phyloP scores from a whole-genome alignment of 2,888 invertebrate genomes.

The Teleiodes luculella region DNA sequence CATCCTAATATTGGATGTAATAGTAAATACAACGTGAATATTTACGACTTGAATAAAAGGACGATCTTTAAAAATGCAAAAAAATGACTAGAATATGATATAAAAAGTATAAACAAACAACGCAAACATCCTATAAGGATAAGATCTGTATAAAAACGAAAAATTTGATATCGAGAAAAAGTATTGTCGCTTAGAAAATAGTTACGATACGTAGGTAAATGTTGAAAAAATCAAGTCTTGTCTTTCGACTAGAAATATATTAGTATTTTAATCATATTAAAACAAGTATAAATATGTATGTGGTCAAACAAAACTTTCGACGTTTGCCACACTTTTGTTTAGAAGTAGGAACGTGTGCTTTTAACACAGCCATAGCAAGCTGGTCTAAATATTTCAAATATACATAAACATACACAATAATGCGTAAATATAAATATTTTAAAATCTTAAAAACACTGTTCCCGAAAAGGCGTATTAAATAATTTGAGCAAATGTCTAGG shows the following conservation, averaged over 20 bases:
- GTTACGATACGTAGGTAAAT: no score
- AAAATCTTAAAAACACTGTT: constrained; percentile 26
- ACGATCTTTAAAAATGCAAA: background rate
- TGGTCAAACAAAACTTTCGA: no score
- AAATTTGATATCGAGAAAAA: background rate
- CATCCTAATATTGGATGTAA: background rate
- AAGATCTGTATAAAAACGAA: background rate
- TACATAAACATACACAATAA: constrained; percentile 10
- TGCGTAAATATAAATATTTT: constrained; percentile 12
- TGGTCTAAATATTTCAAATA: background rate
- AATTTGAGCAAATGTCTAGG: constrained; percentile 41
- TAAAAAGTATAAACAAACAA: no score
- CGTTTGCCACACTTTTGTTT: background rate
- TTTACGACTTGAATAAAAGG: background rate
- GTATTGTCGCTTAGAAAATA: background rate
- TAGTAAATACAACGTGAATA: background rate
- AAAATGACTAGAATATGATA: background rate
- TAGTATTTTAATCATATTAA: no score
- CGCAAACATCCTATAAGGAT: no score
- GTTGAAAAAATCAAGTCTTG: no score
- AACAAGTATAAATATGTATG: no score
- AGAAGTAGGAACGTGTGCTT: background rate
- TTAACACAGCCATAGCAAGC: background rate
- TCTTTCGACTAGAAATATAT: no score
- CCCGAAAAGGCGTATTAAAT: constrained; percentile 31